phyloP scores from a whole-genome alignment of 2,797 vertebrate species.

The Channa striata region DNA sequence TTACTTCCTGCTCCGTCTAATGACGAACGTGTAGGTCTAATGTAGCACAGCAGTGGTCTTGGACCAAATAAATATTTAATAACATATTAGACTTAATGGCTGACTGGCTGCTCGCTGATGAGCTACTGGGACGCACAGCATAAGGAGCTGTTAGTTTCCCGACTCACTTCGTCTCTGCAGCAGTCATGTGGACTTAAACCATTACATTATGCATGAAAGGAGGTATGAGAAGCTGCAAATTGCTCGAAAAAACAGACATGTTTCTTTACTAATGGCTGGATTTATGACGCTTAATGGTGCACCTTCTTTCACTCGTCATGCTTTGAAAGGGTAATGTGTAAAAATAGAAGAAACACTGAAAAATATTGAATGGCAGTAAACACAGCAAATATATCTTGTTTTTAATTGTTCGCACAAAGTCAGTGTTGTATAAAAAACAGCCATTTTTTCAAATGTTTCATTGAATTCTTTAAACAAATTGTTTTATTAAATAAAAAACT shows the following conservation, averaged over 20 bases:
- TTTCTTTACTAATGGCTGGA: slow-evolving; percentile 70
- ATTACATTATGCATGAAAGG: slow-evolving; percentile 77
- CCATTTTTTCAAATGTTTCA: no score
- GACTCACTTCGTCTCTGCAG: slow-evolving; percentile 53
- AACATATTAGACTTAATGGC: slow-evolving; percentile 76
- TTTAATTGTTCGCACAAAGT: slow-evolving; percentile 15
- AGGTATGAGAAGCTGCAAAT: slow-evolving; percentile 72
- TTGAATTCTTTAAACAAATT: no score
- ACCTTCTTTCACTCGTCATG: slow-evolving; percentile 43
- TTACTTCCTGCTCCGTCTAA: slow-evolving; percentile 59
- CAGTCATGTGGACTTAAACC: slow-evolving; percentile 71
- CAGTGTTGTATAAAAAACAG: no score
- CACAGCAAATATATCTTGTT: neutral
- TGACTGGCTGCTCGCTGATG: slow-evolving; percentile 72
- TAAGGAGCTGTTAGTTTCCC: slow-evolving; percentile 70
- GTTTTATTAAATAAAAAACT: no score
- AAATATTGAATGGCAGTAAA: neutral
- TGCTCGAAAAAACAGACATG: slow-evolving; percentile 68
- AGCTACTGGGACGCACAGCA: slow-evolving; percentile 52
- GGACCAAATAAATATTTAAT: slow-evolving; percentile 82
- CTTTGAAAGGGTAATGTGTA: slow-evolving; percentile 34
- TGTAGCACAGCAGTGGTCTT: slow-evolving; percentile 64
- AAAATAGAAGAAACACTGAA: slow-evolving; percentile 39
- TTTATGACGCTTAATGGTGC: slow-evolving; percentile 66
- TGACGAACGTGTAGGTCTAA: slow-evolving; percentile 70